Percentiles rank a stretch among this genome's conserved stretches.
phyloP scores from a whole-genome alignment of 2,888 invertebrate species.

The Blomia tropicalis region DNA sequence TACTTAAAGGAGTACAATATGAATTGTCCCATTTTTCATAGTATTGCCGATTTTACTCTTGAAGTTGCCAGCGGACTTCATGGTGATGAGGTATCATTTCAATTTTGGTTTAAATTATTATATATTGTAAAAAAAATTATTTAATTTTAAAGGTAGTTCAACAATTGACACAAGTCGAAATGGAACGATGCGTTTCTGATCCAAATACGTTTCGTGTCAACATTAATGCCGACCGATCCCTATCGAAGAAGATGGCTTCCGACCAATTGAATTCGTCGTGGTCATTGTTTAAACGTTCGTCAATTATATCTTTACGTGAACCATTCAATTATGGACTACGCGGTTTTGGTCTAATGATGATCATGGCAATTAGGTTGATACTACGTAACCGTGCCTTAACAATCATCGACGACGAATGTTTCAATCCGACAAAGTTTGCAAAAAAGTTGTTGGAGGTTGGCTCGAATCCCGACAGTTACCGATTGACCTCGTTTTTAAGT shows the following conservation, averaged over 20 bases:
- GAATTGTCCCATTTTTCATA: conserved; percentile 23
- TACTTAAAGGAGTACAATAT: conserved; percentile 5
- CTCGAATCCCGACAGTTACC: not conserved
- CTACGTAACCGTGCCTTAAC: not conserved
- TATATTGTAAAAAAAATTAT: not conserved
- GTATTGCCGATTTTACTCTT: conserved; percentile 22
- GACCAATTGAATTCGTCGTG: conserved; percentile 5
- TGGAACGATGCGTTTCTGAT: not conserved
- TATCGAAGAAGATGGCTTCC: conserved; percentile 13
- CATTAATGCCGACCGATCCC: not conserved
- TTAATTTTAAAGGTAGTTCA: not conserved
- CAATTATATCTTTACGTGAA: not conserved
- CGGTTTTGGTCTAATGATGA: not conserved
- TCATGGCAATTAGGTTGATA: not conserved
- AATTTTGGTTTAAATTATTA: not conserved
- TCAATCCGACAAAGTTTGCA: not conserved
- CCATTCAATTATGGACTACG: conserved; percentile 12
- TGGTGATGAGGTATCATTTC: conserved; percentile 20
- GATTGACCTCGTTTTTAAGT: not conserved
- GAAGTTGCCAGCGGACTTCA: conserved; percentile 23
- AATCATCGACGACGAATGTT: not conserved
- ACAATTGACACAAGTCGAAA: not conserved
- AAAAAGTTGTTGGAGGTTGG: not conserved
- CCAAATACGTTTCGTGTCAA: conserved; percentile 1
- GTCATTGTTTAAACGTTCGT: conserved; percentile 17